Conservation (phyloP, 2,113 vertebrate species). For the Urocitellus parryii region DNA sequence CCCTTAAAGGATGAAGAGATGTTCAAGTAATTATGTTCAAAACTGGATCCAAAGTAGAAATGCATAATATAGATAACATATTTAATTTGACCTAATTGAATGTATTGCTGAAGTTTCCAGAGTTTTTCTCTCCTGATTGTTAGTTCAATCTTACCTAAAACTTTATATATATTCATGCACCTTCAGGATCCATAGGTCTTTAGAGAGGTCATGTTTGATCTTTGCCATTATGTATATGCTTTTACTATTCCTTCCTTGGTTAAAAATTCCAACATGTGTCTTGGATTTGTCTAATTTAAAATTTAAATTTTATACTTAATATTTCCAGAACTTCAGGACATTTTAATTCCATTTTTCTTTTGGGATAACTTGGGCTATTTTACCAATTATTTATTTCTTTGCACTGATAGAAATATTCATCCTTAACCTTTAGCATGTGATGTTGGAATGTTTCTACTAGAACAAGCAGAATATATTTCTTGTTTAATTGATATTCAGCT, state of each 20-base stretch:
- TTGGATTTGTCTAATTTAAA: not conserved
- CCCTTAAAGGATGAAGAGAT: not conserved
- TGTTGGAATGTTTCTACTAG: not conserved
- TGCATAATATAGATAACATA: not conserved
- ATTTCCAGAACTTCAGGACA: conserved; percentile 11
- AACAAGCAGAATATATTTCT: not conserved
- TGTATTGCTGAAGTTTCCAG: not conserved
- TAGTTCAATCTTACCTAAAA: not conserved
- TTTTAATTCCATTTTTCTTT: not conserved
- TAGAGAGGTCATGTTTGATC: not conserved
- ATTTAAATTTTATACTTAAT: not conserved
- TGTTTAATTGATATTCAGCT: not conserved
- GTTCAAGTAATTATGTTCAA: not conserved
- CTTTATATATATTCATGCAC: not conserved
- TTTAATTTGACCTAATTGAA: not conserved
- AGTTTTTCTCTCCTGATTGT: not conserved
- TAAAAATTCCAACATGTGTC: not conserved
- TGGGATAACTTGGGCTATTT: not conserved
- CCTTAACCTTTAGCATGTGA: not conserved
- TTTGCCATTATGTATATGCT: not conserved
- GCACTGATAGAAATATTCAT: not conserved
- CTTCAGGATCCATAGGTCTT: not conserved
- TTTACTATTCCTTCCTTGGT: not conserved
- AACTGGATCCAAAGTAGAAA: not conserved
- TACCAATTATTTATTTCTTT: not conserved